These are phyloP conservation scores for Tylochromis polylepis DNA, from an alignment of 2,113 vertebrate species.

Conservation along the genomic window DNA sequence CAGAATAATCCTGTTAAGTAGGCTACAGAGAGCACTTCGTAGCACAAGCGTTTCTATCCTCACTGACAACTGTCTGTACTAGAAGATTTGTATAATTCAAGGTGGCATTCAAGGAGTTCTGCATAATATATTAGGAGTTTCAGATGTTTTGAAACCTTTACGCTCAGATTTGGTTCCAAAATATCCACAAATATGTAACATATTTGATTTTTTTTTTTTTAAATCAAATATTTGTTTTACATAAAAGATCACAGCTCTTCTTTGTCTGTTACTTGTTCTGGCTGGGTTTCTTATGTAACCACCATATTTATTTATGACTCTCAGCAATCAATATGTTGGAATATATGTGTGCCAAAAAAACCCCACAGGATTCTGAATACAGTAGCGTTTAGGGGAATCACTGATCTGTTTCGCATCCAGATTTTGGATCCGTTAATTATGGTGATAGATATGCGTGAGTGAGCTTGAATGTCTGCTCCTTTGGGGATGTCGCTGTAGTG, in stretches of 20 bases:
- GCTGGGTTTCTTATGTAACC: constrained; percentile 26
- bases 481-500: not conserved
- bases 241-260: not conserved
- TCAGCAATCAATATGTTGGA: constrained; percentile 10
- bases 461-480: constrained; percentile 1
- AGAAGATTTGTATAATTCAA: constrained; percentile 33
- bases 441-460: not conserved
- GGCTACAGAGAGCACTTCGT: not conserved
- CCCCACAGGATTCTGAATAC: not conserved
- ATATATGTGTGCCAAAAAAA: constrained; percentile 1
- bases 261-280: not conserved
- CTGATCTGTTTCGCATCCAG: not conserved
- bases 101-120: constrained; percentile 27
- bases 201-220: not conserved
- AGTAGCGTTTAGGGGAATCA: not conserved
- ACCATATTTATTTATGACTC: constrained; percentile 33
- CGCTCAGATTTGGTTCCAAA: not conserved
- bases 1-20: constrained; percentile 57
- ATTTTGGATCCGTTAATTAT: constrained; percentile 20
- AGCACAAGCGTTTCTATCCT: constrained; percentile 9
- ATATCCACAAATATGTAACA: not conserved
- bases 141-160: not conserved
- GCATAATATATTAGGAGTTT: not conserved
- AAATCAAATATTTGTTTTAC: not conserved
- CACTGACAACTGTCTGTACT: constrained; percentile 31